Evolutionary conservation across 2,888 invertebrate species (phyloP), one percentile per base, ranked within the genome.

Genomic region (Harpalus rufipes): DNA sequence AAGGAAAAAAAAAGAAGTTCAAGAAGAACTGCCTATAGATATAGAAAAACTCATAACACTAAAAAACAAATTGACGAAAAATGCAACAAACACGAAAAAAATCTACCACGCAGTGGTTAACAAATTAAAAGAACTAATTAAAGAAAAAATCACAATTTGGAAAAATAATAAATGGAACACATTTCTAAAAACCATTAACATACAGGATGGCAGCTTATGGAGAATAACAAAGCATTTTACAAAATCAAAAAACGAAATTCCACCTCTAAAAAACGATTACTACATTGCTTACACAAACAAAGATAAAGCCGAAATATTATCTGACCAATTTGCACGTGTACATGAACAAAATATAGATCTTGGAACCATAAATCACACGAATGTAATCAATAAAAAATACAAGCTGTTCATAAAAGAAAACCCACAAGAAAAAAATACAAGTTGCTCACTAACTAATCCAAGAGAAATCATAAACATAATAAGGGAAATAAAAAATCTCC

Each of bases 171-270:
- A n/a, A n/a, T n/a, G n/a, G n/a, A n/a, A n/a, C n/a, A n/a, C n/a
- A n/a, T n/a, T n/a, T n/a, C 58, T n/a, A 58, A n/a, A 58, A 58
- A 12, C 58, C 12, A 8, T 12, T 6, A 58, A 58, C 58, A n/a
- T n/a, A 1, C 58, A 58, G 1, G n/a, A 58, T n/a, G n/a, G n/a
- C n/a, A 58, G n/a, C 58, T n/a, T 1, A n/a, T 58, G 58, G 58
- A 58, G 58, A 58, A 58, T 58, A 10, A 58, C n/a, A 58, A 58
- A 58, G n/a, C n/a, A 58, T n/a, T 58, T 58, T n/a, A 58, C 58
- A 12, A 8, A 58, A 12, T 14, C 58, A n/a, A 58, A n/a, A 58
- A 58, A 58, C n/a, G n/a, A 58, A 58, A 58, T 58, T 12, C 58
- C n/a, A 58, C 58, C 58, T n/a, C n/a, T n/a, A n/a, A n/a, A n/a